A percentile compares a stretch with the other conserved stretches of the same genome.
These are phyloP conservation scores for Albula glossodonta DNA, from an alignment of 2,113 vertebrate genomes.

Conservation along the genomic window DNA sequence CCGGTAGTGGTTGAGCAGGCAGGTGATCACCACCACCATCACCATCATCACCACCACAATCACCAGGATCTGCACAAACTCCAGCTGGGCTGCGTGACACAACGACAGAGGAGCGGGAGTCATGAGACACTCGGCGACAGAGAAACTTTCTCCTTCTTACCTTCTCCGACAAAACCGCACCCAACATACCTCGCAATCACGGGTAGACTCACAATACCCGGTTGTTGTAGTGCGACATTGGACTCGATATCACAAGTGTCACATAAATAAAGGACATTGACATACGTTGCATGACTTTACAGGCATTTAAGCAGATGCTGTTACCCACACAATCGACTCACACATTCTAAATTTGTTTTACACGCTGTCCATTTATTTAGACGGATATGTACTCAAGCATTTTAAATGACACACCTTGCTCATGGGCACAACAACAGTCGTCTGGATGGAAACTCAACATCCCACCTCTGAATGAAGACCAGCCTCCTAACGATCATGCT, in stretches of 20 bases:
- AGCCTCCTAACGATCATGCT: background rate
- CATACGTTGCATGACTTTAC: too few relatives aligned
- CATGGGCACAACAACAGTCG: background rate
- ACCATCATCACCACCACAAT: slow-evolving; percentile 98
- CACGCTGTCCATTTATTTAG: too few relatives aligned
- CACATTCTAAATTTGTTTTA: too few relatives aligned
- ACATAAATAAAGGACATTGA: too few relatives aligned
- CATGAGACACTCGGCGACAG: background rate
- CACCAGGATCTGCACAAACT: slow-evolving; percentile 96
- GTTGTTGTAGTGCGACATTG: too few relatives aligned
- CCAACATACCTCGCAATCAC: too few relatives aligned
- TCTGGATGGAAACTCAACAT: background rate
- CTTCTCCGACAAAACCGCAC: too few relatives aligned
- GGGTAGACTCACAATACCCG: too few relatives aligned
- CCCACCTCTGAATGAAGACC: background rate
- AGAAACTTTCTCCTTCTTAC: background rate
- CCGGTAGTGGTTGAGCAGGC: slow-evolving; percentile 93
- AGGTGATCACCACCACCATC: slow-evolving; percentile 96
- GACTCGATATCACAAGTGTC: too few relatives aligned
- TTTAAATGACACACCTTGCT: background rate
- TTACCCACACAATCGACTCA: too few relatives aligned
- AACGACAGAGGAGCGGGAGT: background rate
- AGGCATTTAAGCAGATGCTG: background rate
- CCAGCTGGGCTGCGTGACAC: slow-evolving; percentile 82
- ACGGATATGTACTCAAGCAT: background rate